These are phyloP conservation scores for Brachynemurus nebulosus DNA, from an alignment of 2,888 invertebrate genomes.

Conservation along the genomic window DNA sequence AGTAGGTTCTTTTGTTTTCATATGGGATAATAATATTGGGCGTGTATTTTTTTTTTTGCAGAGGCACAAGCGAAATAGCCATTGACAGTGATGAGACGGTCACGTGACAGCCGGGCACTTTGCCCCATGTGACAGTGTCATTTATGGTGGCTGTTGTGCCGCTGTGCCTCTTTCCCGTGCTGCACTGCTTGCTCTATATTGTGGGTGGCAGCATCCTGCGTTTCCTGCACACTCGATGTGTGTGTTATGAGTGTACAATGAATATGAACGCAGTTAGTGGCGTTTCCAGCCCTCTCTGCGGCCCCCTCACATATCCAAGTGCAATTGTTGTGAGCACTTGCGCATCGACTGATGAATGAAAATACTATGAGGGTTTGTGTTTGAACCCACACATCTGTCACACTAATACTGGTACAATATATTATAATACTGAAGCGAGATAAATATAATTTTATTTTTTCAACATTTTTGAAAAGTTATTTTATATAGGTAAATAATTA, in stretches of 20 bases:
- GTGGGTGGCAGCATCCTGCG: constrained; percentile 2
- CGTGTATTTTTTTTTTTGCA: constrained; percentile 30
- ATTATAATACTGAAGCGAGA: not conserved
- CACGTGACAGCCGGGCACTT: constrained; percentile 15
- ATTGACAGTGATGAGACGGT: constrained; percentile 17
- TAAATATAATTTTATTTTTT: not conserved
- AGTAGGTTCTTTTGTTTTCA: too few relatives aligned
- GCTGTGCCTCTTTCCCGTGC: constrained; percentile 4
- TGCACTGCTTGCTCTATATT: not conserved
- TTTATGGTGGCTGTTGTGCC: constrained; percentile 10
- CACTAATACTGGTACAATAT: constrained; percentile 1
- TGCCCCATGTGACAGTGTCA: constrained; percentile 8
- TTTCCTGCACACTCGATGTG: constrained; percentile 4
- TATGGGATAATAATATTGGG: constrained; percentile 25
- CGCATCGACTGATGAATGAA: constrained; percentile 1
- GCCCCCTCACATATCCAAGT: not conserved
- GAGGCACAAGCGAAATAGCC: constrained; percentile 33
- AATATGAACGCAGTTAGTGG: constrained; percentile 17
- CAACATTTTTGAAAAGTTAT: too few relatives aligned
- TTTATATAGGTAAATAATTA: too few relatives aligned
- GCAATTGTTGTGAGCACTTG: constrained; percentile 3
- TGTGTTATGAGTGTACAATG: constrained; percentile 17
- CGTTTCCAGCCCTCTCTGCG: constrained; percentile 11
- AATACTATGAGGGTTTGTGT: constrained; percentile 8
- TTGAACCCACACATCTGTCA: constrained; percentile 4